Percentiles rank a stretch among this genome's conserved stretches.
phyloP scores from a whole-genome alignment of 2,888 invertebrate species.

The Portevinia maculata region DNA sequence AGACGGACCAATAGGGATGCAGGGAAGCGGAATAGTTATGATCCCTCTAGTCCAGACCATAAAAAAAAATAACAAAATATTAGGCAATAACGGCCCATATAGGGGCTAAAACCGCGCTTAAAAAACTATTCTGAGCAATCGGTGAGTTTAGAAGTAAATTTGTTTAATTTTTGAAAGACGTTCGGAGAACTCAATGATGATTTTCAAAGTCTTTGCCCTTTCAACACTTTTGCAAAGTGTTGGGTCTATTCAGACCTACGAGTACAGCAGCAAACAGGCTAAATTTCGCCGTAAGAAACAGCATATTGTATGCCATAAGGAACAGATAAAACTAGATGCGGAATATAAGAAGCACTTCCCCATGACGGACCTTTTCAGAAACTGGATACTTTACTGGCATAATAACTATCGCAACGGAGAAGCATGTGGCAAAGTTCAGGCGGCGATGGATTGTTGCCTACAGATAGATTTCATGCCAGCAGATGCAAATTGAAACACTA shows the following conservation, averaged over 20 bases:
- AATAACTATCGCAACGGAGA: constrained; percentile 54
- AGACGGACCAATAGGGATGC: too few species aligned
- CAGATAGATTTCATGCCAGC: constrained; percentile 35
- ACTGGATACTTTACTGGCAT: constrained; percentile 53
- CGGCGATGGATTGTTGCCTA: constrained; percentile 1
- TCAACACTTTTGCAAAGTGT: background rate
- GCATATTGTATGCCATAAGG: constrained; percentile 48
- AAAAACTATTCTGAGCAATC: too few species aligned
- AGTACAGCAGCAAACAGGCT: constrained; percentile 39
- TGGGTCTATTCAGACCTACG: constrained; percentile 6
- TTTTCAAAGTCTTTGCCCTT: background rate
- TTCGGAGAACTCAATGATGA: background rate
- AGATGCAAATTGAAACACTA: constrained; percentile 53
- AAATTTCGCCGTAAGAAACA: constrained; percentile 18
- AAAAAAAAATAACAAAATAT: too few species aligned
- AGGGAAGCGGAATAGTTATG: too few species aligned
- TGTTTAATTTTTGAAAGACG: too few species aligned
- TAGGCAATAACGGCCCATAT: too few species aligned
- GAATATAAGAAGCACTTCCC: constrained; percentile 37
- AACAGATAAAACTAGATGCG: constrained; percentile 43
- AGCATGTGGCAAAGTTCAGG: constrained; percentile 47
- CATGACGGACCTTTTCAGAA: constrained; percentile 38
- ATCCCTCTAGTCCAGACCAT: too few species aligned
- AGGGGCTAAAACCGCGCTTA: too few species aligned
- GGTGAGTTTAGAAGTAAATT: too few species aligned